Percentiles rank a stretch among this genome's conserved stretches.
These are phyloP conservation scores for Ptiloglossa arizonensis DNA, from an alignment of 1,140 invertebrate genomes.

Conservation along the genomic window DNA sequence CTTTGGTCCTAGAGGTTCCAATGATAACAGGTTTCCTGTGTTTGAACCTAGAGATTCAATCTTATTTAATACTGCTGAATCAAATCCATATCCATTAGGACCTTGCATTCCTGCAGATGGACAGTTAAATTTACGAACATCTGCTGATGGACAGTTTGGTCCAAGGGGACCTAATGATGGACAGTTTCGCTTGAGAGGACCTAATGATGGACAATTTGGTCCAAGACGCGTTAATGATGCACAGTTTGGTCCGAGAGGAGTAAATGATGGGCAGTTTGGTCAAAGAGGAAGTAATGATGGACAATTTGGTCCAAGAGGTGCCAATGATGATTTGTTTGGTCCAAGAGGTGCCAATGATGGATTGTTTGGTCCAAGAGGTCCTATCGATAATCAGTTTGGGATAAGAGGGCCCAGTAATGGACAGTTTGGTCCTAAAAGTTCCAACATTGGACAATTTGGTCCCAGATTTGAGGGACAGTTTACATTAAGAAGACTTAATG, in stretches of 20 bases:
- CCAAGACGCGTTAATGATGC: conserved; percentile 28
- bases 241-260: conserved; percentile 35
- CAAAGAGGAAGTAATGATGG: conserved; percentile 30
- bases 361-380: conserved; percentile 21
- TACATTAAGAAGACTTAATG: conserved; percentile 29
- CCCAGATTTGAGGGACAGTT: conserved; percentile 44
- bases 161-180: conserved; percentile 47
- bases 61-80: conserved; percentile 8
- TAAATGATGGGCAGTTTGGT: conserved; percentile 22
- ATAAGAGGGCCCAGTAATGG: conserved; percentile 13
- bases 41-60: conserved; percentile 50
- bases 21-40: conserved; percentile 29
- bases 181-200: conserved; percentile 36
- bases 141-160: conserved; percentile 42
- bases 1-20: conserved; percentile 43
- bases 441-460: conserved; percentile 23
- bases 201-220: conserved; percentile 37
- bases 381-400: conserved; percentile 27
- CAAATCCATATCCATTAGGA: conserved; percentile 40
- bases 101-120: conserved; percentile 40
- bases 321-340: conserved; percentile 40
- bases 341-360: conserved; percentile 31
- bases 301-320: conserved; percentile 31
- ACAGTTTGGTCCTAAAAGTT: conserved; percentile 4
- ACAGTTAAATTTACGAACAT: conserved; percentile 28